These are phyloP conservation scores for Vanacampus margaritifer DNA, from an alignment of 2,113 vertebrate species.

Conservation along the genomic window DNA sequence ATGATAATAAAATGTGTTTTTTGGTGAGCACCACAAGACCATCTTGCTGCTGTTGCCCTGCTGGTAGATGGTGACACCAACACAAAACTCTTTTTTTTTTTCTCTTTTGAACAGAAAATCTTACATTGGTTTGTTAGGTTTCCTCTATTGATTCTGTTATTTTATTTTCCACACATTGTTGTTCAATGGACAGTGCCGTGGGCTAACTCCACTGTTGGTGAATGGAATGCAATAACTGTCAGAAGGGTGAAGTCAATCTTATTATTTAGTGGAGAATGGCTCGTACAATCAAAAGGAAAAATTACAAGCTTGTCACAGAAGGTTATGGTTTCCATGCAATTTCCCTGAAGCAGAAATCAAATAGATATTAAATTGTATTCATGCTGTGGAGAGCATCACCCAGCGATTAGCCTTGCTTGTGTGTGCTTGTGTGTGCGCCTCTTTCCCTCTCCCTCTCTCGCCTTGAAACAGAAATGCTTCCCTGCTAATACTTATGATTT, in stretches of 20 bases:
- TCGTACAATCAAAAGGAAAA: slow-evolving; percentile 37
- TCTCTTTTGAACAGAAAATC: no score
- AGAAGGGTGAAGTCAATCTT: slow-evolving; percentile 48
- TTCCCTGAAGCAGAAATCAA: slow-evolving; percentile 43
- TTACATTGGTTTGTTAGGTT: no score
- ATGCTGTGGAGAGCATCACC: slow-evolving; percentile 40
- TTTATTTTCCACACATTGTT: no score
- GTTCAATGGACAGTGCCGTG: background rate
- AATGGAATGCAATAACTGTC: slow-evolving; percentile 38
- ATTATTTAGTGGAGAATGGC: slow-evolving; percentile 43
- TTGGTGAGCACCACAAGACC: no score
- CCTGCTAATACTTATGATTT: no score
- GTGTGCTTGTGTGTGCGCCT: background rate
- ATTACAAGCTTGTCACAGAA: slow-evolving; percentile 37
- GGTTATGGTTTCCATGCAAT: slow-evolving; percentile 32
- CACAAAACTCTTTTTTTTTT: no score
- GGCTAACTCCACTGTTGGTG: slow-evolving; percentile 39
- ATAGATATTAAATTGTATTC: slow-evolving; percentile 32
- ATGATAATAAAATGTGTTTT: no score
- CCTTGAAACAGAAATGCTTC: no score
- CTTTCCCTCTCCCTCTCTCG: background rate
- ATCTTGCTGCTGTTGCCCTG: no score
- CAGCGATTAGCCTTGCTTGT: slow-evolving; percentile 37
- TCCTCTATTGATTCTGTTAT: no score
- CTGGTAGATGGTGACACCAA: no score